phyloP scores from a whole-genome alignment of 2,113 vertebrate genomes.

The Oreotragus oreotragus region DNA sequence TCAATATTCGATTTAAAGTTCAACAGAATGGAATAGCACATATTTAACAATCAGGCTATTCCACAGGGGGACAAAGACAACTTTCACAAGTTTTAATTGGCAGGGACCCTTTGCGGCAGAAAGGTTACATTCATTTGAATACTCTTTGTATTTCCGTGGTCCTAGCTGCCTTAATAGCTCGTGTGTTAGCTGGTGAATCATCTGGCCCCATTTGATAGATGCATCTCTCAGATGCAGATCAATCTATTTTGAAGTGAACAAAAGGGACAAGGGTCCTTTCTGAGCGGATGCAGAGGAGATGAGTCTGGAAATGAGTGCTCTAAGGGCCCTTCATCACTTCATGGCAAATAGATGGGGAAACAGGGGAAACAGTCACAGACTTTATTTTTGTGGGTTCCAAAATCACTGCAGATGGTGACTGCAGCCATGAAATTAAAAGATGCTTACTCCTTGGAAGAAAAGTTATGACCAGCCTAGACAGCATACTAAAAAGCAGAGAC shows the following conservation, averaged over 20 bases:
- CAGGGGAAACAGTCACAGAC: neutral
- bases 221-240: slow-evolving; percentile 1
- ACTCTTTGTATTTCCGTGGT: neutral
- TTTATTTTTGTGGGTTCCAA: neutral
- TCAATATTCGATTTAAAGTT: slow-evolving; percentile 59
- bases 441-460: neutral
- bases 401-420: neutral
- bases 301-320: neutral
- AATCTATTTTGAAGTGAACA: slow-evolving; percentile 56
- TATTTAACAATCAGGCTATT: slow-evolving; percentile 38
- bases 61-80: slow-evolving; percentile 31
- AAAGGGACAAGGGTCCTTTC: slow-evolving; percentile 50
- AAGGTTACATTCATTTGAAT: slow-evolving; percentile 55
- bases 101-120: slow-evolving; percentile 35
- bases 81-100: slow-evolving; percentile 62
- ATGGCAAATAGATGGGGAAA: neutral
- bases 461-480: neutral
- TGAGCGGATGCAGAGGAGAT: neutral
- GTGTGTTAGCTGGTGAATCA: neutral
- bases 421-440: neutral
- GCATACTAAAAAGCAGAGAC: neutral
- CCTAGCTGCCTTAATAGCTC: neutral
- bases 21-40: slow-evolving; percentile 8
- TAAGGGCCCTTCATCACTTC: neutral
- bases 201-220: slow-evolving; percentile 27